A percentile compares a stretch with the other conserved stretches of the same genome.
Conservation (phyloP, 1,140 invertebrate genomes). For the Parasteatoda tepidariorum region DNA sequence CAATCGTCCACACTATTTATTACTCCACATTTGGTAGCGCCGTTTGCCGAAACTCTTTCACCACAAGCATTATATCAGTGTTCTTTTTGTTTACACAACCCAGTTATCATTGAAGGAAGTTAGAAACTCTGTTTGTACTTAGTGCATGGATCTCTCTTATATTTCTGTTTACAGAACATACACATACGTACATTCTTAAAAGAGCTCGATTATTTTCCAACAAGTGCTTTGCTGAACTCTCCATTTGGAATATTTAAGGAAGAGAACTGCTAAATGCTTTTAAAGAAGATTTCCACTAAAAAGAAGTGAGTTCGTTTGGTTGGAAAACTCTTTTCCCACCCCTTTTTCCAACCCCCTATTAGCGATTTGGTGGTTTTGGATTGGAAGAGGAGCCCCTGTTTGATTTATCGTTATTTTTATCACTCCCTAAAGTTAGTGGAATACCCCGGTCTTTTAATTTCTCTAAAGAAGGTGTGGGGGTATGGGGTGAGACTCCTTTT, state of each 20-base stretch:
- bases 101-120: conserved; percentile 54
- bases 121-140: conserved; percentile 55
- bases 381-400: neutral
- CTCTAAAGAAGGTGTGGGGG: neutral
- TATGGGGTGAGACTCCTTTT: neutral
- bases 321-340: neutral
- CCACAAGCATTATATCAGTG: conserved; percentile 59
- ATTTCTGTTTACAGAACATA: conserved; percentile 57
- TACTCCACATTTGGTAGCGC: conserved; percentile 46
- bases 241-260: conserved; percentile 57
- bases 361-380: conserved; percentile 46
- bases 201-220: conserved; percentile 60
- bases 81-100: conserved; percentile 59
- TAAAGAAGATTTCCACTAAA: conserved; percentile 38
- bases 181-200: conserved; percentile 28
- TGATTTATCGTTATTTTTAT: conserved; percentile 56
- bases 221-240: conserved; percentile 27
- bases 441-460: conserved; percentile 9
- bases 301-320: conserved; percentile 20
- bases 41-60: conserved; percentile 60
- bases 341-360: conserved; percentile 24
- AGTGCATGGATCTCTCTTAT: conserved; percentile 55
- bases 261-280: conserved; percentile 56
- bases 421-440: conserved; percentile 4
- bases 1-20: conserved; percentile 60